Evolutionary conservation across 2,113 vertebrate genomes (phyloP).

Genomic region (Mobula hypostoma): DNA sequence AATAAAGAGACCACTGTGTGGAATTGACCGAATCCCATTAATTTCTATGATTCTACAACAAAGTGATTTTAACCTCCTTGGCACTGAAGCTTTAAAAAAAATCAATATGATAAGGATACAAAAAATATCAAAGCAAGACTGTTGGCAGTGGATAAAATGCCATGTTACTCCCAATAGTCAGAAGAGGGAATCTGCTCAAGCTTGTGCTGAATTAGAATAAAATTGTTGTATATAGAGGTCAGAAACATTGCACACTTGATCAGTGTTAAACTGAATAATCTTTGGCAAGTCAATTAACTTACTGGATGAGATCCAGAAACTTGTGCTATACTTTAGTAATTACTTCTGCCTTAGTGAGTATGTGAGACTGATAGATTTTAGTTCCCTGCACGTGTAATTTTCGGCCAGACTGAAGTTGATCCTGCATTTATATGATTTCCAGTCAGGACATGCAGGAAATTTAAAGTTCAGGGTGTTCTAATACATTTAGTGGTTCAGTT

Average conservation of each 20-base stretch:
- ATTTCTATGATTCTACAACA: no score
- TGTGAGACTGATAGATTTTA: neutral
- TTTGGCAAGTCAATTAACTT: neutral
- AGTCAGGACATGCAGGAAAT: neutral
- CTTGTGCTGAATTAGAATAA: neutral
- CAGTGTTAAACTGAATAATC: neutral
- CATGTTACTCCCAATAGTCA: neutral
- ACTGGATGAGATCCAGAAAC: neutral
- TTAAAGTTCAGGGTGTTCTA: neutral
- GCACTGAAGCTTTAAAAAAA: neutral
- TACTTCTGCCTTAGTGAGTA: neutral
- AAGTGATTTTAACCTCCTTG: neutral
- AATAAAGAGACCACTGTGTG: no score
- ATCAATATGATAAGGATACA: neutral
- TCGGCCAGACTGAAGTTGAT: neutral
- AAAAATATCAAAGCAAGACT: neutral
- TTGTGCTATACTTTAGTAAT: neutral
- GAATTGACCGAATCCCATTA: no score
- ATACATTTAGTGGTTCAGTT: neutral
- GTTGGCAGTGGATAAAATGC: neutral
- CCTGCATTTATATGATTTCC: neutral
- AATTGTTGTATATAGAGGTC: neutral
- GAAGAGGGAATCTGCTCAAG: neutral
- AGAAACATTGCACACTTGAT: neutral
- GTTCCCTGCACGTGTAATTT: neutral